Evolutionary conservation across 2,888 invertebrate species (phyloP), one percentile per base, ranked within the genome.

Genomic region (Caenorhabditis imperialis): DNA sequence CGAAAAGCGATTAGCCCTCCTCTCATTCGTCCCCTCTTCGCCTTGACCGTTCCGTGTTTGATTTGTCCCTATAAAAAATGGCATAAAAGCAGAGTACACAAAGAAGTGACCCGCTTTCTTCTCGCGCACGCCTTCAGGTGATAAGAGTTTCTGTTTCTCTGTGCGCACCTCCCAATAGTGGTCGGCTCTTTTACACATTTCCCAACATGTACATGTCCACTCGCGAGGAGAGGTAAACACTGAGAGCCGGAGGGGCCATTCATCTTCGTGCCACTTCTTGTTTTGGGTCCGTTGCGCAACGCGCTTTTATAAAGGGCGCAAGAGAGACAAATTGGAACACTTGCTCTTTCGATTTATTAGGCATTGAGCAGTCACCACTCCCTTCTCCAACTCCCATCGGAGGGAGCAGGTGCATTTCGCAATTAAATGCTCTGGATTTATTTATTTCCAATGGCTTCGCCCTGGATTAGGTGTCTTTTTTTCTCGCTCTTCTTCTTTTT

Each of bases 381-480:
- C 38, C 30, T n/a, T 25, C 20, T 51, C n/a, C n/a, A 10, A 6
- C 30, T 7, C 30, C 53, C 33, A 30, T 8, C 6, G 14, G 20
- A 18, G 53, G 70, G 60, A 69, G 70, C 70, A 70, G 70, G 70
- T 70, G 70, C 61, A 37, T 42, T 48, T 70, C 51, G 45, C 53
- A 48, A 69, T 58, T 54, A 53, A 60, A 69, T 45, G 58, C 25
- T 45, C 57, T 63, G 22, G 18, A 23, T 58, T 58, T 57, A 14
- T 30, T 30, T 40, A 35, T n/a, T 27, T 51, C 57, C 44, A 23
- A 51, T 37, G 38, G 20, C 38, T 40, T 23, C 35, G 45, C 54
- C 33, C 48, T 60, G 54, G 54, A 54, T 70, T 70, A 61, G 70
- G 54, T 54, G 61, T 35, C 48, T 55, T 54, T 14, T 40, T 40